phyloP scores from a whole-genome alignment of 2,113 vertebrate species.

The Ceyx melanurus region DNA sequence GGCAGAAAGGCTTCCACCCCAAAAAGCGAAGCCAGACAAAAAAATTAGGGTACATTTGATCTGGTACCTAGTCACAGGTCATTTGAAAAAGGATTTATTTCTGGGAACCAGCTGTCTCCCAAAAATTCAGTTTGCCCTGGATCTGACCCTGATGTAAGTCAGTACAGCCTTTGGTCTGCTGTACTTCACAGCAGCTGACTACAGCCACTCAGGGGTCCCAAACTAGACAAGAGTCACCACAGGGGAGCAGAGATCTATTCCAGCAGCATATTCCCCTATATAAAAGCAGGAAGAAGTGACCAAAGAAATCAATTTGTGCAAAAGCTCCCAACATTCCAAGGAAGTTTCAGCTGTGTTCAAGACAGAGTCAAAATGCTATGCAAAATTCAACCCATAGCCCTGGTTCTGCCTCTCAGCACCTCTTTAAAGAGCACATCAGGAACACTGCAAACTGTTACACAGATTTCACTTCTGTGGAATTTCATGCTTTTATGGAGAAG shows the following conservation, averaged over 20 bases:
- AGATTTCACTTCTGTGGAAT: neutral
- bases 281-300: neutral
- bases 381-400: neutral
- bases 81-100: conserved; percentile 24
- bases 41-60: neutral
- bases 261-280: neutral
- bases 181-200: conserved; percentile 32
- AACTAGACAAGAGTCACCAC: neutral
- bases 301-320: neutral
- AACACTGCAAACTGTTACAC: neutral
- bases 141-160: conserved; percentile 11
- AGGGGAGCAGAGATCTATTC: neutral
- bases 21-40: neutral
- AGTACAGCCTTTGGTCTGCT: conserved; percentile 2
- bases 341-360: neutral
- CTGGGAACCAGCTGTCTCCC: conserved; percentile 16
- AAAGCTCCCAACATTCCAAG: neutral
- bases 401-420: neutral
- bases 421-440: neutral
- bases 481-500: neutral
- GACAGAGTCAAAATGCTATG: neutral
- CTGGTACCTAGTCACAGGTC: neutral
- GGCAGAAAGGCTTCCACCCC: neutral
- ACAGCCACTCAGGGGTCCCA: neutral
- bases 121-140: conserved; percentile 24